Evolutionary conservation across 2,113 vertebrate species (phyloP).

Genomic region (Plecturocebus donacophilus): DNA sequence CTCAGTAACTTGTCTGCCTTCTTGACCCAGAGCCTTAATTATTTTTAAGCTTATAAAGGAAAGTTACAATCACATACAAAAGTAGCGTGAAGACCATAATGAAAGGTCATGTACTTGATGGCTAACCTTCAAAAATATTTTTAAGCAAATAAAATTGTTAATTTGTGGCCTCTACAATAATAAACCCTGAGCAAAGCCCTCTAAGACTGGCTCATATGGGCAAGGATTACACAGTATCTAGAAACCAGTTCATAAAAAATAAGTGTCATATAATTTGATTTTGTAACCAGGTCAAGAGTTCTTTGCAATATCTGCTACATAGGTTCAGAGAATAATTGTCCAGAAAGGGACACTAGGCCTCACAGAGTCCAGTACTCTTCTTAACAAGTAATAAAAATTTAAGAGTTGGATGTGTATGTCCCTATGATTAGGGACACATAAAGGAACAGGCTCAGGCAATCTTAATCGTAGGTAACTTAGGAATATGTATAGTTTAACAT

Average conservation of each 20-base stretch:
- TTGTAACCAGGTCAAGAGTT: slow-evolving; percentile 8
- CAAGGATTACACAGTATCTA: background rate
- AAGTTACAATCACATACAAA: background rate
- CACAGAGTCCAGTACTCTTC: background rate
- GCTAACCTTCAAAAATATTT: background rate
- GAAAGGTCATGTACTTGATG: background rate
- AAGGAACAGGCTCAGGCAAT: background rate
- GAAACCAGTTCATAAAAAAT: background rate
- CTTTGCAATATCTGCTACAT: background rate
- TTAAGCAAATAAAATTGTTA: background rate
- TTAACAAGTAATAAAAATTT: background rate
- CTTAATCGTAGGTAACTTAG: background rate
- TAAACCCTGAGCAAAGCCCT: background rate
- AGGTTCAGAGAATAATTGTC: background rate
- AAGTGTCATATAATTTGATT: background rate
- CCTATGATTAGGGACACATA: background rate
- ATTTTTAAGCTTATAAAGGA: background rate
- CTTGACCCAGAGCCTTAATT: background rate
- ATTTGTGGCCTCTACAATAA: background rate
- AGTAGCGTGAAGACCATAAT: background rate
- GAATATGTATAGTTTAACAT: background rate
- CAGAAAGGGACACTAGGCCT: background rate
- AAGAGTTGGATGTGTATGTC: background rate
- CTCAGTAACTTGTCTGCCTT: background rate
- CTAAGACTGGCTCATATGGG: background rate